A percentile compares a stretch with the other conserved stretches of the same genome.
Evolutionary conservation across 2,113 vertebrate species (phyloP).

Genomic region (Pithys albifrons): DNA sequence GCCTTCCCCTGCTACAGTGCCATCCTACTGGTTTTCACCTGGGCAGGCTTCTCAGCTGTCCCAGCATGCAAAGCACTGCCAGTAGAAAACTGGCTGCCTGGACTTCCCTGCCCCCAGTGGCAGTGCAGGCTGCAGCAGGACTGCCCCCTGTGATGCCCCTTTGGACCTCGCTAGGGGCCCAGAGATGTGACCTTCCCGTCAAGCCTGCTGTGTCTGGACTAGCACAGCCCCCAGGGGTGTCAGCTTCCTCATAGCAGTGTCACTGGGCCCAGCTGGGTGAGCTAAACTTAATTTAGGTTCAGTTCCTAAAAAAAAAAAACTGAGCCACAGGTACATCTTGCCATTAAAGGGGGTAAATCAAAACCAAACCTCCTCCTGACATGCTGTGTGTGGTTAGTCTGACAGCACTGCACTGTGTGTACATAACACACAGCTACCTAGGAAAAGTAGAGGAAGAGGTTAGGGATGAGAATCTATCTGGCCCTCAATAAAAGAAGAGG

Average conservation of each 20-base stretch:
- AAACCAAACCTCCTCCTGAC: not conserved
- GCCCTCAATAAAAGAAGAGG: not conserved
- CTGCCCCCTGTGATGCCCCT: not conserved
- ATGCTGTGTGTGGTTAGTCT: not conserved
- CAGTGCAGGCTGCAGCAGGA: not conserved
- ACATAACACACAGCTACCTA: not conserved
- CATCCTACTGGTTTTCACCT: not conserved
- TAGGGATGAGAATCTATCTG: not conserved
- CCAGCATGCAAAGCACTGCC: fast-evolving
- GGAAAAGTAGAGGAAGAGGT: not conserved
- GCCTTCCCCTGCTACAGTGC: not conserved
- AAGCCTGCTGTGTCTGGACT: fast-evolving
- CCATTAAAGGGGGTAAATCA: not conserved
- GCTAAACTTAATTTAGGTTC: not conserved
- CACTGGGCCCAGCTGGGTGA: fast-evolving
- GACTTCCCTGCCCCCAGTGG: not conserved
- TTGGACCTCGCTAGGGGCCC: fast-evolving
- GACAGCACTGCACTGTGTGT: fast-evolving
- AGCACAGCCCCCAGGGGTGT: fast-evolving
- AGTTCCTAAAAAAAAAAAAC: not conserved
- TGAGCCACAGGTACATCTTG: not conserved
- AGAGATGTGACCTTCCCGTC: not conserved
- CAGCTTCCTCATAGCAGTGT: not conserved
- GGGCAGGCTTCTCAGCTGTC: not conserved
- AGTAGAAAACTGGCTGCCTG: fast-evolving